Evolutionary conservation across 2,797 vertebrate species (phyloP), one percentile per base, ranked within the genome.

Genomic region (Micromesistius poutassou): DNA sequence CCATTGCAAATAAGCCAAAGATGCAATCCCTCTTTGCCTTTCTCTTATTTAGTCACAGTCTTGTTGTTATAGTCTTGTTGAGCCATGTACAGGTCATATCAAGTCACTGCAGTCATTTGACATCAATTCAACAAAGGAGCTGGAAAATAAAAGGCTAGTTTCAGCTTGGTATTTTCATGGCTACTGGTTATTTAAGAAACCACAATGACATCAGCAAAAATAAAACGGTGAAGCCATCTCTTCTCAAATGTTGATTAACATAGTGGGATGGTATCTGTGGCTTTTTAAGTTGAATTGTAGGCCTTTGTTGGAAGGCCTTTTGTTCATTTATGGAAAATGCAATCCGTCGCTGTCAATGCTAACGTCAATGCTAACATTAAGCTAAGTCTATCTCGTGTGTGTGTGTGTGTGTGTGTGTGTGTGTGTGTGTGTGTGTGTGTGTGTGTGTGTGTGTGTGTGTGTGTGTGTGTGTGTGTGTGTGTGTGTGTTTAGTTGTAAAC

Each of bases 401-500:
- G 33, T 35, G 33, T 35, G 33, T 35, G 33, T 35, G 33, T 35
- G 33, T 35, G 33, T 35, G 33, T 35, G 33, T 35, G 33, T 35
- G 33, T 35, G 33, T 35, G 33, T 35, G 33, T 35, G 33, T 35
- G 33, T 35, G 33, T 35, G 33, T 35, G 33, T 35, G 33, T 35
- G 33, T 35, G 33, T 35, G 33, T 35, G 33, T 35, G 33, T 35
- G 33, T 35, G 33, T 35, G 33, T 35, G 33, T 35, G 33, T 35
- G 33, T 35, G 33, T 35, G 33, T 35, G 33, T 35, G 33, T 35
- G 33, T 62, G 55, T 62, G 55, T 25, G 55, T 55, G 46, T 55
- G 46, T 62, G 55, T 62, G 22, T n/a, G 9, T 25, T 81, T 75
- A 55, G 75, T 81, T 82, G 79, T 76, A 80, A 75, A 46, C 76